Conservation (phyloP, 2,888 invertebrate species). For the Drosophila kuntzei region DNA sequence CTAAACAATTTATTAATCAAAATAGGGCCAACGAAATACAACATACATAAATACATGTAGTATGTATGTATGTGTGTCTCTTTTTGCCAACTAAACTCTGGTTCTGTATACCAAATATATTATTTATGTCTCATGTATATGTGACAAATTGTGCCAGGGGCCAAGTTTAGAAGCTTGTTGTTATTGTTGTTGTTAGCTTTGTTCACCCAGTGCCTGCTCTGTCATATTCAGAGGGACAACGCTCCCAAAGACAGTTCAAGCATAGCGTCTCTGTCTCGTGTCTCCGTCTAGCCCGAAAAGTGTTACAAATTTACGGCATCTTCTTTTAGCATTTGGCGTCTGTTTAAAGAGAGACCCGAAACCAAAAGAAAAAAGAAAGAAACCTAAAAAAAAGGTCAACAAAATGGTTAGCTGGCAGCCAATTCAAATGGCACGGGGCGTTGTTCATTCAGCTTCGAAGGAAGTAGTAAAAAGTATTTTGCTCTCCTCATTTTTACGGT, state of each 20-base stretch:
- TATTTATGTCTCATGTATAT: conserved; percentile 74
- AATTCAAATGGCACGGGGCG: conserved; percentile 31
- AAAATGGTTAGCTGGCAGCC: conserved; percentile 68
- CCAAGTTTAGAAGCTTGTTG: conserved; percentile 68
- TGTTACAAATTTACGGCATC: conserved; percentile 79
- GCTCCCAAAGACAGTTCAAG: conserved; percentile 30
- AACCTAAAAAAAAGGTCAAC: conserved; percentile 68
- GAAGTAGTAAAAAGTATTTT: conserved; percentile 76
- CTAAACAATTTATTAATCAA: conserved; percentile 82
- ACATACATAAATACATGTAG: neutral
- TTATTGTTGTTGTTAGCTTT: conserved; percentile 13
- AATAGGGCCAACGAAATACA: conserved; percentile 46
- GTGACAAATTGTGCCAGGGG: conserved; percentile 79
- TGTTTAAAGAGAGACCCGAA: conserved; percentile 47
- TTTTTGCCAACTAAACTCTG: conserved; percentile 6
- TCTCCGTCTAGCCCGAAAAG: conserved; percentile 60
- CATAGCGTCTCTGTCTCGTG: conserved; percentile 34
- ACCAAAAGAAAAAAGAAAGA: conserved; percentile 22
- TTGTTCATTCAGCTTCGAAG: conserved; percentile 49
- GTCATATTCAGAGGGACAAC: conserved; percentile 40
- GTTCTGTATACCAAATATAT: conserved; percentile 44
- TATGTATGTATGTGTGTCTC: too few relatives aligned
- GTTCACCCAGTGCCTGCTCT: conserved; percentile 23
- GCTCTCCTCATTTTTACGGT: conserved; percentile 64
- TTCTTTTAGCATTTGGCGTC: conserved; percentile 53